Percentiles rank a stretch among this genome's conserved stretches.
phyloP scores from a whole-genome alignment of 2,797 vertebrate genomes.

The Gallirallus australis region DNA sequence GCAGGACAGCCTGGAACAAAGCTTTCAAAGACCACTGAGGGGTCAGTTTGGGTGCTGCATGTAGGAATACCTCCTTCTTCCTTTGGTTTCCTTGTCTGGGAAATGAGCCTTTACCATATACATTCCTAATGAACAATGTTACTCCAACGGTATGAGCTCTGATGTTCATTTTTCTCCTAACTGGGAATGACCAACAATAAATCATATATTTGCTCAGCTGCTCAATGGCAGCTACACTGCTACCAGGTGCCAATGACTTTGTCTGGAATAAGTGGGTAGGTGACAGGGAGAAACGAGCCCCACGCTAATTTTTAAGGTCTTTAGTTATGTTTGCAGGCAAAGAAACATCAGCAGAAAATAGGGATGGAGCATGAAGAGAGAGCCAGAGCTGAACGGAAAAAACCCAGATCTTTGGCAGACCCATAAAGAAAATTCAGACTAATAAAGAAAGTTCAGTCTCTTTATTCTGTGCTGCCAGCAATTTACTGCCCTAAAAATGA shows the following conservation, averaged over 20 bases:
- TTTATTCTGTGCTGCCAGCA: slow-evolving; percentile 33
- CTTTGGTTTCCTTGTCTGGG: background rate
- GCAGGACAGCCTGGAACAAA: background rate
- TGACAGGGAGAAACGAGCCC: background rate
- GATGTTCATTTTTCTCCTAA: background rate
- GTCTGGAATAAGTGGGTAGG: background rate
- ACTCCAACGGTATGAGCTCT: background rate
- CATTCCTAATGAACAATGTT: background rate
- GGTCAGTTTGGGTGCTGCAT: background rate
- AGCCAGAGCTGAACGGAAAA: slow-evolving; percentile 2
- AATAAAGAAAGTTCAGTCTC: slow-evolving; percentile 50
- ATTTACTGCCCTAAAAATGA: slow-evolving; percentile 57
- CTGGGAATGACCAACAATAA: background rate
- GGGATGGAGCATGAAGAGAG: background rate
- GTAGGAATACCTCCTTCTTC: background rate
- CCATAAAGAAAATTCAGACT: slow-evolving; percentile 57
- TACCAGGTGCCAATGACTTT: background rate
- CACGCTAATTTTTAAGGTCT: background rate
- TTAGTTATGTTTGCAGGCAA: background rate
- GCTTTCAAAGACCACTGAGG: background rate
- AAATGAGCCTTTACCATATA: background rate
- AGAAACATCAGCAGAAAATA: background rate
- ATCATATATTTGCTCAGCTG: slow-evolving; percentile 27
- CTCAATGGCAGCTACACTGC: background rate
- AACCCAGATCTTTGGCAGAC: background rate